Evolutionary conservation across 64 coral and sea anemone species (phyloP), one percentile per base, ranked within the genome.

Genomic region (Acropora yongei): DNA sequence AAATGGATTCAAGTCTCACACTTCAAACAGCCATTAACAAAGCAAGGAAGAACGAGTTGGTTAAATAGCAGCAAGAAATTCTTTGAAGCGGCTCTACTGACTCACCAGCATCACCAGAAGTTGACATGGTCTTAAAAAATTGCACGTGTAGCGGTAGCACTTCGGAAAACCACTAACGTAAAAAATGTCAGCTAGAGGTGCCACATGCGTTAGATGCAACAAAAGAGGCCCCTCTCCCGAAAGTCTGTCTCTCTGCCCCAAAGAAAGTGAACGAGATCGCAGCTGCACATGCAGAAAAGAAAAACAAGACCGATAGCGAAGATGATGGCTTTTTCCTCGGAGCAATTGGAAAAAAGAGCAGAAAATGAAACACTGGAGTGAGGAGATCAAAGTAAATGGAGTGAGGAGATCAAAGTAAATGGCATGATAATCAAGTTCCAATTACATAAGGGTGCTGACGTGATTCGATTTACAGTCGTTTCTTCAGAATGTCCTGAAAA

Each of bases 1-100:
- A 82, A 92, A 8, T 86, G 41, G 68, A 86, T 41, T 19, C 30
- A 49, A 55, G 65, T 10, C 68, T 86, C 9, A 86, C 66, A n/a
- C 45, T 92, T 58, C 79, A 92, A 72, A 92, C 84, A 92, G 90
- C 72, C 61, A 44, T 86, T 72, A 57, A 75, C 8, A 46, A 86
- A 45, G 90, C 90, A 30, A 76, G 80, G 76, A 30, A 86, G 67
- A 92, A 53, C 45, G 90, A 92, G 39, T 55, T 30, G 17, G 63
- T 67, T 14, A 67, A 67, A 18, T 14, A 67, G 17, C 63, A 67
- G 17, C 63, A 67, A 67, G 50, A 55, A 55, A 55, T 55, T 55
- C 50, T 55, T 1, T 9, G 50, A 55, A 55, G 50, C 50, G 1
- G 50, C 50, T 55, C 50, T 55, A 55, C 50, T 55, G 50, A 55